A percentile compares a stretch with the other conserved stretches of the same genome.
Evolutionary conservation across 2,113 vertebrate genomes (phyloP).

Genomic region (Saguinus imperator): DNA sequence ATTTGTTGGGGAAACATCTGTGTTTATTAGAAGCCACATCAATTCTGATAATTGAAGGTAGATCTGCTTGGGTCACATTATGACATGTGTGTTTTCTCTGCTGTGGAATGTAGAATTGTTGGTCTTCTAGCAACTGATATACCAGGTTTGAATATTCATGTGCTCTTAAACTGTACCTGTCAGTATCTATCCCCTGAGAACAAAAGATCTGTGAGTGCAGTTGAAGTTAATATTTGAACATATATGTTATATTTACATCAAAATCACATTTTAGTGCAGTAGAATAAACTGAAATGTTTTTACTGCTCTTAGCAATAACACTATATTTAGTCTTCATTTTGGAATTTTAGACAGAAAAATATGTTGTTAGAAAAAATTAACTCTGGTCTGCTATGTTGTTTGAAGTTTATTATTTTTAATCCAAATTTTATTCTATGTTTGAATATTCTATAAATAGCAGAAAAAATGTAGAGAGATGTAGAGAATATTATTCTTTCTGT

Average conservation of each 20-base stretch:
- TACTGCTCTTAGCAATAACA: background rate
- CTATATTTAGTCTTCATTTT: conserved; percentile 50
- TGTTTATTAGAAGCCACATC: background rate
- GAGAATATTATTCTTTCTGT: background rate
- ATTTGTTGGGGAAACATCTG: background rate
- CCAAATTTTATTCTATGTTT: conserved; percentile 39
- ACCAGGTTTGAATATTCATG: background rate
- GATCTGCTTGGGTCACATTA: background rate
- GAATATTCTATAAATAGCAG: conserved; percentile 7
- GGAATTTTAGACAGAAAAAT: conserved; percentile 10
- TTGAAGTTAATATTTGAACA: conserved; percentile 29
- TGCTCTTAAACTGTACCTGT: background rate
- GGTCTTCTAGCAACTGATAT: background rate
- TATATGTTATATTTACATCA: conserved; percentile 36
- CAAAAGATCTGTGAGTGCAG: background rate
- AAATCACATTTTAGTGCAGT: background rate
- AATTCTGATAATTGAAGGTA: background rate
- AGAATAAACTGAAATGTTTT: conserved; percentile 30
- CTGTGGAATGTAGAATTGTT: background rate
- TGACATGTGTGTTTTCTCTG: background rate
- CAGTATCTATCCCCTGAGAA: background rate
- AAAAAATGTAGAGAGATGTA: conserved; percentile 34
- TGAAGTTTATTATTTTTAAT: conserved; percentile 66
- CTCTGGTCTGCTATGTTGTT: conserved; percentile 12
- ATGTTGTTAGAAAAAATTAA: conserved; percentile 6